phyloP scores from a whole-genome alignment of 2,113 vertebrate species.

The Turnix velox region DNA sequence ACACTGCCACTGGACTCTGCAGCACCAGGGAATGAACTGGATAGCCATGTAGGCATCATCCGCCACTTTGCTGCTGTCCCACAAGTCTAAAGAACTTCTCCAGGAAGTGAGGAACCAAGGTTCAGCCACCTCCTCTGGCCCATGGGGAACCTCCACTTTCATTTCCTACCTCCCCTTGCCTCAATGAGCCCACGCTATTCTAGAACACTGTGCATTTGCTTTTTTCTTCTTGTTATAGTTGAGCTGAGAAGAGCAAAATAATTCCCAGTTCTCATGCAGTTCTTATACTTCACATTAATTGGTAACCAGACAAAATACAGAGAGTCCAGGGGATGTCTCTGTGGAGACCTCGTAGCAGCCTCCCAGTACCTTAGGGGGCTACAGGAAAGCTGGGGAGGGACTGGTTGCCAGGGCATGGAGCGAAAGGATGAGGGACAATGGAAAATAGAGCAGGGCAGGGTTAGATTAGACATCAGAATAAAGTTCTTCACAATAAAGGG shows the following conservation, averaged over 20 bases:
- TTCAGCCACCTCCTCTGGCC: not conserved
- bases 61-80: not conserved
- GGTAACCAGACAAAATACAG: not conserved
- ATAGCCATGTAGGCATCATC: not conserved
- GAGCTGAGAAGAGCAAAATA: not conserved
- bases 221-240: not conserved
- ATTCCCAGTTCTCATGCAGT: not conserved
- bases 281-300: not conserved
- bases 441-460: too few relatives aligned
- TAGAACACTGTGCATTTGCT: not conserved
- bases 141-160: not conserved
- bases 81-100: not conserved
- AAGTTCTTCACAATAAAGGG: too few relatives aligned
- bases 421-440: too few relatives aligned
- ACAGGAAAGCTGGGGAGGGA: too few relatives aligned
- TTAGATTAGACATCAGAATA: too few relatives aligned
- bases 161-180: not conserved
- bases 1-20: accelerated
- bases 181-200: accelerated
- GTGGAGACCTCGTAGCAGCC: too few relatives aligned
- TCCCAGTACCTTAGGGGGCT: too few relatives aligned
- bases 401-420: too few relatives aligned
- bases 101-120: not conserved
- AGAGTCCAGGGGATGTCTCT: not conserved
- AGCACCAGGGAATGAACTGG: not conserved